Evolutionary conservation across 2,797 vertebrate genomes (phyloP).

Genomic region (Tolypeutes matacus): DNA sequence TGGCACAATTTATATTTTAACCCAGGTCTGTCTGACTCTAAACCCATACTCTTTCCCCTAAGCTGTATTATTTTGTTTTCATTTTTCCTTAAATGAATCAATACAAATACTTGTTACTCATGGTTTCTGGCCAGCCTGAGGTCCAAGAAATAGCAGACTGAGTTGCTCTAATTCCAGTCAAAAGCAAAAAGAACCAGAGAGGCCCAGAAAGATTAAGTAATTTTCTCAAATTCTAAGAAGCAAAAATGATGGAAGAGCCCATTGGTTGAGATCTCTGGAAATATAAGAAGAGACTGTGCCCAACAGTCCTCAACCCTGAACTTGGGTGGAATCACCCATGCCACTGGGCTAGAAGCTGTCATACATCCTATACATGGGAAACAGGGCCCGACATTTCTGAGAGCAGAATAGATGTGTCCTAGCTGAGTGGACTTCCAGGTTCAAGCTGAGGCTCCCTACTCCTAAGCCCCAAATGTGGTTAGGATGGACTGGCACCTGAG

Average conservation of each 20-base stretch:
- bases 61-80: background rate
- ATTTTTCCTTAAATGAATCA: background rate
- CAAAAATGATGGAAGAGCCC: background rate
- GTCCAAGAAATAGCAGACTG: background rate
- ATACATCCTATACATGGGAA: background rate
- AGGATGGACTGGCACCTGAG: background rate
- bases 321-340: background rate
- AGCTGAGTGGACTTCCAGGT: background rate
- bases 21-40: background rate
- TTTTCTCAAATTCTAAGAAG: background rate
- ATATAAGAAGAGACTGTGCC: background rate
- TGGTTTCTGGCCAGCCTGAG: background rate
- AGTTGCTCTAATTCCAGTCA: background rate
- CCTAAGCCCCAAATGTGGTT: background rate
- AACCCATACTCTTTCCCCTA: background rate
- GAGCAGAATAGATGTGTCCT: background rate
- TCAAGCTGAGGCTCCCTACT: background rate
- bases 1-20: background rate
- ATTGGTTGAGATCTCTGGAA: background rate
- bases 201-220: background rate
- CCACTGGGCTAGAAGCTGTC: background rate
- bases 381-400: background rate
- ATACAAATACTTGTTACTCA: background rate
- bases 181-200: background rate
- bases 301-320: rapidly evolving